Evolutionary conservation across 2,797 vertebrate species (phyloP).

Genomic region (Hybognathus amarus): DNA sequence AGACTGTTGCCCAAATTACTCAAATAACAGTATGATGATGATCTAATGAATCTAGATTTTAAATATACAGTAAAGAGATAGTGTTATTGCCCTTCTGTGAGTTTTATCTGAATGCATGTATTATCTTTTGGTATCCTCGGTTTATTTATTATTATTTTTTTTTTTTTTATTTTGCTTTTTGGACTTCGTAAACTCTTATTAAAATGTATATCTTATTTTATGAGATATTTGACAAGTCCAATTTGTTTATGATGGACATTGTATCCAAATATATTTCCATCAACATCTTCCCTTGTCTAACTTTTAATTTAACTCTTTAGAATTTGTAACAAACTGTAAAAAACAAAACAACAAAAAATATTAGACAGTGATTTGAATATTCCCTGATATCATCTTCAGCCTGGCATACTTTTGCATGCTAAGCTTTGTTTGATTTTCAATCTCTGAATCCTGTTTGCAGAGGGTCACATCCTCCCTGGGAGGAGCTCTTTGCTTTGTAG

Average conservation of each 20-base stretch:
- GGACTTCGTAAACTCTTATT: neutral
- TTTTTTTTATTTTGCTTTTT: neutral
- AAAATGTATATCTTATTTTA: slow-evolving; percentile 2
- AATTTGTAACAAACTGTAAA: neutral
- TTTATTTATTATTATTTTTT: neutral
- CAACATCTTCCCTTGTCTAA: neutral
- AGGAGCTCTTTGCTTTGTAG: slow-evolving; percentile 44
- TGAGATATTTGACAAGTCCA: neutral
- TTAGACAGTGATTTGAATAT: slow-evolving; percentile 39
- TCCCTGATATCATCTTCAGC: slow-evolving; percentile 17
- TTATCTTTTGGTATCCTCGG: neutral
- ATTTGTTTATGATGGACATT: neutral
- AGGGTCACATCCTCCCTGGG: slow-evolving; percentile 61
- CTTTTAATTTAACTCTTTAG: neutral
- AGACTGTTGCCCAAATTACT: slow-evolving; percentile 37
- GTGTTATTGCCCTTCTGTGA: neutral
- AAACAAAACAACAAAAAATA: slow-evolving; percentile 52
- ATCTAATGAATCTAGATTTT: slow-evolving; percentile 29
- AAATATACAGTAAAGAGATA: slow-evolving; percentile 10
- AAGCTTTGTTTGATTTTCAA: slow-evolving; percentile 63
- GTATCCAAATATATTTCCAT: neutral
- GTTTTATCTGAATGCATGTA: neutral
- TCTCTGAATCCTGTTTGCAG: slow-evolving; percentile 64
- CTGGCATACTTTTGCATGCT: slow-evolving; percentile 37
- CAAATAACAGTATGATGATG: slow-evolving; percentile 36